A percentile compares a stretch with the other conserved stretches of the same genome.
Evolutionary conservation across 2,888 invertebrate species (phyloP).

Genomic region (Microctonus aethiopoides): DNA sequence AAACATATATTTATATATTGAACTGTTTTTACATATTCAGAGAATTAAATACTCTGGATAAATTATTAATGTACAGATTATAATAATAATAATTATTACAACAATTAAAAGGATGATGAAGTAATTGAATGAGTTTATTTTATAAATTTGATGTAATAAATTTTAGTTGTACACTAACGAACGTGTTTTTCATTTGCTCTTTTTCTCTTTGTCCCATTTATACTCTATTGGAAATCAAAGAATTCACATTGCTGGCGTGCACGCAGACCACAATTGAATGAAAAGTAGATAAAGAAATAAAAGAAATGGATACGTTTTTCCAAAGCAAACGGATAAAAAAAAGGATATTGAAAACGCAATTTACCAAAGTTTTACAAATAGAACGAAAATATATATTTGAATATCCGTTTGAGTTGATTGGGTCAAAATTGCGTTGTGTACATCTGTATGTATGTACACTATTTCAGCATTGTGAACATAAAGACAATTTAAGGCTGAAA

Average conservation of each 20-base stretch:
- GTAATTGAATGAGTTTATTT: not conserved
- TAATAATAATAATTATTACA: not conserved
- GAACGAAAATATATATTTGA: constrained; percentile 24
- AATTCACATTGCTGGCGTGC: not conserved
- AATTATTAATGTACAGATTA: not conserved
- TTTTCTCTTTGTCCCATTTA: not conserved
- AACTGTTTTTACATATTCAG: not conserved
- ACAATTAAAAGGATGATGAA: constrained; percentile 1
- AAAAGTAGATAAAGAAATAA: constrained; percentile 8
- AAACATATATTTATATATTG: constrained; percentile 7
- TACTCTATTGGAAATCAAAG: constrained; percentile 6
- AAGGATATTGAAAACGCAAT: constrained; percentile 30
- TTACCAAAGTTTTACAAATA: constrained; percentile 38
- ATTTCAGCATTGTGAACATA: not conserved
- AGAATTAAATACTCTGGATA: not conserved
- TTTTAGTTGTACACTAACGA: not conserved
- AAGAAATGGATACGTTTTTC: constrained; percentile 3
- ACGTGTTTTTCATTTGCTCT: not conserved
- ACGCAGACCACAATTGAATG: not conserved
- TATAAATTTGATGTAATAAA: not conserved
- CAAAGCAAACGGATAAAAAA: constrained; percentile 18
- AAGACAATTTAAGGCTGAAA: not conserved
- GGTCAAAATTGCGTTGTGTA: constrained; percentile 18
- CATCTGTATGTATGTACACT: not conserved
- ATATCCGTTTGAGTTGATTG: constrained; percentile 21